These are phyloP conservation scores for Typhlichthys subterraneus DNA, from an alignment of 2,797 vertebrate species.

Conservation along the genomic window DNA sequence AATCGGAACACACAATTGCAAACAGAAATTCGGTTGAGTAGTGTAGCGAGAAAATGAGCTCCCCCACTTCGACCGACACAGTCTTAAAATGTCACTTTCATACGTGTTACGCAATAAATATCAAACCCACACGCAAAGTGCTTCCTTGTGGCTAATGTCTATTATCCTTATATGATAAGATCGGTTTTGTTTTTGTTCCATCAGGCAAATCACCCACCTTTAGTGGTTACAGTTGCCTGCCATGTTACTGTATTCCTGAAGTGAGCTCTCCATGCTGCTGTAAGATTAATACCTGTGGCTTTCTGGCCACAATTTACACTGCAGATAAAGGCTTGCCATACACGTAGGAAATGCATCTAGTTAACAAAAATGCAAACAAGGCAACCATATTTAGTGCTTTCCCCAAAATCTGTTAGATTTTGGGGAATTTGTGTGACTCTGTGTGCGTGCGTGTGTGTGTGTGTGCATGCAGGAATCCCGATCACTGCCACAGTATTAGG, in stretches of 20 bases:
- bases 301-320: conserved; percentile 54
- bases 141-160: background rate
- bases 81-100: too few species aligned
- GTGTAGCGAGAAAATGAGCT: too few species aligned
- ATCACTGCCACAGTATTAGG: conserved; percentile 5
- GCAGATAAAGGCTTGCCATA: conserved; percentile 53
- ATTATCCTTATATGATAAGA: background rate
- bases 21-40: background rate
- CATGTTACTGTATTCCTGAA: conserved; percentile 33
- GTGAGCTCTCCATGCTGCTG: conserved; percentile 47
- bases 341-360: conserved; percentile 38
- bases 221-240: conserved; percentile 47
- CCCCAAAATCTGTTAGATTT: background rate
- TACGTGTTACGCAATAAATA: too few species aligned
- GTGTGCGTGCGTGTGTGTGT: conserved; percentile 34
- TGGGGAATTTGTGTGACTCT: conserved; percentile 6
- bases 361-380: conserved; percentile 48
- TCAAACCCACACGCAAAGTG: too few species aligned
- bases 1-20: background rate
- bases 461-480: conserved; percentile 23
- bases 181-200: conserved; percentile 22
- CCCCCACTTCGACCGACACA: too few species aligned
- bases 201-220: conserved; percentile 47
- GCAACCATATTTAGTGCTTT: conserved; percentile 8
- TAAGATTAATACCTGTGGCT: conserved; percentile 61